Evolutionary conservation across 2,797 vertebrate genomes (phyloP).

Genomic region (Halcyon chelicuti): DNA sequence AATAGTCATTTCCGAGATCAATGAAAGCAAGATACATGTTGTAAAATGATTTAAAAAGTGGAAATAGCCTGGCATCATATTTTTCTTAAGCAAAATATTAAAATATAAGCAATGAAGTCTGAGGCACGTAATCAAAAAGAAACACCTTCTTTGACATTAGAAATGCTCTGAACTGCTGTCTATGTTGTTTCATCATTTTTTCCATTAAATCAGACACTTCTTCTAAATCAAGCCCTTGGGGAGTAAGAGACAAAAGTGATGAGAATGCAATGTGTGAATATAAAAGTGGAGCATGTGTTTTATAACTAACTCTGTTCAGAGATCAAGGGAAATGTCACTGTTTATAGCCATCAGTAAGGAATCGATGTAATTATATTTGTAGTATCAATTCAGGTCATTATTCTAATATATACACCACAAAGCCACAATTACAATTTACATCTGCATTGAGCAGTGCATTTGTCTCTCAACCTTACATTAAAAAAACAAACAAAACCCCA

Average conservation of each 20-base stretch:
- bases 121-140: conserved; percentile 72
- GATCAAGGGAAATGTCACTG: conserved; percentile 86
- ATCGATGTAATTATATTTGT: conserved; percentile 84
- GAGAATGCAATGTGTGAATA: conserved; percentile 76
- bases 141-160: conserved; percentile 71
- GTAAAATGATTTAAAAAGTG: conserved; percentile 25
- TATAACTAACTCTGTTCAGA: conserved; percentile 75
- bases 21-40: neutral
- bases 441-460: neutral
- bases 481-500: neutral
- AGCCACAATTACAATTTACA: conserved; percentile 77
- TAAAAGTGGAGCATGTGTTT: conserved; percentile 75
- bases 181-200: conserved; percentile 87
- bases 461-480: neutral
- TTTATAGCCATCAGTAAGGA: conserved; percentile 82
- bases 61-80: neutral
- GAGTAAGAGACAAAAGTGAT: conserved; percentile 80
- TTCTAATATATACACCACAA: conserved; percentile 76
- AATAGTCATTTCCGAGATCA: neutral
- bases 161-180: conserved; percentile 74
- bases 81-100: conserved; percentile 51
- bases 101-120: conserved; percentile 68
- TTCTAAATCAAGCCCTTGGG: conserved; percentile 86
- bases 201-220: conserved; percentile 90
- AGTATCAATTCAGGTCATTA: conserved; percentile 81